Conservation (phyloP, 2,888 invertebrate genomes). For the Agrotis ipsilon region DNA sequence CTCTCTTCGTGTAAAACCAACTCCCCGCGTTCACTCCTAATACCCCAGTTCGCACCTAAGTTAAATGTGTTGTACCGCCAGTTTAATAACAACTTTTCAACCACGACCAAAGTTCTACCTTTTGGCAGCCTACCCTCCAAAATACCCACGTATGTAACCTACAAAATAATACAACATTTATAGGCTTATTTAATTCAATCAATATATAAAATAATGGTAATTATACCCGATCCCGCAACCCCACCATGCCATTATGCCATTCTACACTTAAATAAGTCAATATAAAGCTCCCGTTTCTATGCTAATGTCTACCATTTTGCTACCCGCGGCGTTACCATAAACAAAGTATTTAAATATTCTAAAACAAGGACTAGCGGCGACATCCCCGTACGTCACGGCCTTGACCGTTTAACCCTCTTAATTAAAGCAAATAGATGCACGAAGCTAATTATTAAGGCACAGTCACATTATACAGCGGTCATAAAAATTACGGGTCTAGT, state of each 20-base stretch:
- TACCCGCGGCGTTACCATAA: conserved; percentile 54
- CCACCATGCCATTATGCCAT: conserved; percentile 32
- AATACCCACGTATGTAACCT: conserved; percentile 13
- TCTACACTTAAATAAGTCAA: conserved; percentile 53
- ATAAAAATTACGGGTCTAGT: conserved; percentile 48
- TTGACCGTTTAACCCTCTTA: conserved; percentile 65
- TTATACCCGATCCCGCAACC: conserved; percentile 1
- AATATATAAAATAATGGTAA: conserved; percentile 39
- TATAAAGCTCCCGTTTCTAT: conserved; percentile 54
- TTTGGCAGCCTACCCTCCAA: conserved; percentile 21
- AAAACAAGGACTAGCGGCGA: conserved; percentile 64
- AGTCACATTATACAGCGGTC: conserved; percentile 45
- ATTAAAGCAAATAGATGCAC: conserved; percentile 74
- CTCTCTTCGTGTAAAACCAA: conserved; percentile 30
- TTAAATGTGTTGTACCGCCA: conserved; percentile 45
- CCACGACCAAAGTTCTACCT: conserved; percentile 29
- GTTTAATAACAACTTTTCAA: conserved; percentile 52
- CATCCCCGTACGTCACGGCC: conserved; percentile 67
- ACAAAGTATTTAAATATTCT: conserved; percentile 63
- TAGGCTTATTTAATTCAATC: conserved; percentile 25
- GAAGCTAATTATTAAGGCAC: conserved; percentile 71
- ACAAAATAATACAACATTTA: conserved; percentile 40
- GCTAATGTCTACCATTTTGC: conserved; percentile 54
- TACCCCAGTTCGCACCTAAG: conserved; percentile 47
- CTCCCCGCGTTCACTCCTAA: conserved; percentile 29